These are phyloP conservation scores for Brachylomia viminalis DNA, from an alignment of 2,888 invertebrate species.

Conservation along the genomic window DNA sequence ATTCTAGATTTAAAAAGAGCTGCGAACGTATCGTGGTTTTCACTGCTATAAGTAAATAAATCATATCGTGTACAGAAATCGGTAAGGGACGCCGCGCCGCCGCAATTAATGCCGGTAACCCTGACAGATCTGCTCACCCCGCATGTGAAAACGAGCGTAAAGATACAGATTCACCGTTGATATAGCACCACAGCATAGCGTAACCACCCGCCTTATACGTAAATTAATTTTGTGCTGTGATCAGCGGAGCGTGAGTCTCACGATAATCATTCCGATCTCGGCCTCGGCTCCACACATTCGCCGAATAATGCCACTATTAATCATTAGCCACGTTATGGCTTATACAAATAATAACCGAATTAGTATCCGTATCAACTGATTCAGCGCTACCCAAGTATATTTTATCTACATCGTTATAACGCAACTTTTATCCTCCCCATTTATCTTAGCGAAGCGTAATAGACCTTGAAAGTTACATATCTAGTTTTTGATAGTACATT, in stretches of 20 bases:
- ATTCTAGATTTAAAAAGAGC: not conserved
- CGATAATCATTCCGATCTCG: slow-evolving; percentile 86
- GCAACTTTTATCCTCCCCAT: slow-evolving; percentile 56
- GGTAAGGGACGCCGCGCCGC: not conserved
- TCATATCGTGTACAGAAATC: slow-evolving; percentile 9
- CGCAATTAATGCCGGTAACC: slow-evolving; percentile 48
- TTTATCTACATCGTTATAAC: slow-evolving; percentile 57
- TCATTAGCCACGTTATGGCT: slow-evolving; percentile 70
- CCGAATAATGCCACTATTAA: slow-evolving; percentile 82
- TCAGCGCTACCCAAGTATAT: slow-evolving; percentile 53
- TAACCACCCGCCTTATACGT: slow-evolving; percentile 75
- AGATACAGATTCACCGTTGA: slow-evolving; percentile 58
- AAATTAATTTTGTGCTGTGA: slow-evolving; percentile 88
- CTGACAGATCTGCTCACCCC: slow-evolving; percentile 49
- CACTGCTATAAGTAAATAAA: slow-evolving; percentile 7
- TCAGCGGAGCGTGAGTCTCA: slow-evolving; percentile 82
- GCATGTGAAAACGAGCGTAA: slow-evolving; percentile 59
- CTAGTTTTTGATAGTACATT: slow-evolving; percentile 58
- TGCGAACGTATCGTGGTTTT: not conserved
- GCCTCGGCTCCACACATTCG: slow-evolving; percentile 73
- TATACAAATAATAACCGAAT: slow-evolving; percentile 66
- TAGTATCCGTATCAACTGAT: slow-evolving; percentile 63
- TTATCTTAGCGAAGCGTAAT: slow-evolving; percentile 56
- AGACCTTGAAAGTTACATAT: slow-evolving; percentile 60
- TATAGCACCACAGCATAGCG: slow-evolving; percentile 54